Conservation (phyloP, 2,888 invertebrate species). For the Sarcophaga carnaria region DNA sequence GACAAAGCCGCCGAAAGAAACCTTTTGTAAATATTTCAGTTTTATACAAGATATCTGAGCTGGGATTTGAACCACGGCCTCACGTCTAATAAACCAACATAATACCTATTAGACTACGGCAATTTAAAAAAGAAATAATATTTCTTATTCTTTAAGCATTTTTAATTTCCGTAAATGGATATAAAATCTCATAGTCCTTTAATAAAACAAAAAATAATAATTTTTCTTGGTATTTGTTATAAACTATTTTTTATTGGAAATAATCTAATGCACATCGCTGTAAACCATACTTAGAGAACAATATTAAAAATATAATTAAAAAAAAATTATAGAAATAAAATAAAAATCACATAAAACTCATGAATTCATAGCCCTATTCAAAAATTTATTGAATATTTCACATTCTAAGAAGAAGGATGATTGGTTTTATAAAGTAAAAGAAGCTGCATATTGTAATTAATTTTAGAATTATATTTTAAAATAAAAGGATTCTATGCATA, state of each 20-base stretch:
- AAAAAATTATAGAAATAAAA: constrained; percentile 9
- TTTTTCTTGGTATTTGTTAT: too few species aligned
- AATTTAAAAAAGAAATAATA: too few species aligned
- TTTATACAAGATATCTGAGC: too few species aligned
- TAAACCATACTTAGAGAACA: not conserved
- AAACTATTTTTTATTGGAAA: constrained; percentile 26
- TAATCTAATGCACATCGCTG: constrained; percentile 13
- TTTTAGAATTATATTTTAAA: not conserved
- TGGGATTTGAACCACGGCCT: too few species aligned
- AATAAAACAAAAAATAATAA: too few species aligned
- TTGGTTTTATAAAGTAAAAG: constrained; percentile 16
- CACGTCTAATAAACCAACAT: too few species aligned
- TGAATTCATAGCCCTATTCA: constrained; percentile 55
- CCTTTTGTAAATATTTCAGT: too few species aligned
- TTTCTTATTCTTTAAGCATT: too few species aligned
- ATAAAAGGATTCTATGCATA: not conserved
- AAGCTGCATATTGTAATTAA: not conserved
- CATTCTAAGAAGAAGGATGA: not conserved
- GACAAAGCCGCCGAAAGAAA: too few species aligned
- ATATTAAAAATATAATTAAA: constrained; percentile 2
- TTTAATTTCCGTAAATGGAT: too few species aligned
- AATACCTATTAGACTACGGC: too few species aligned
- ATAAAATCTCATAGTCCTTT: too few species aligned
- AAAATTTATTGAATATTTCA: constrained; percentile 29
- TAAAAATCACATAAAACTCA: constrained; percentile 25